Conservation (phyloP, 2,888 invertebrate genomes). For the Stratiomys singularior region DNA sequence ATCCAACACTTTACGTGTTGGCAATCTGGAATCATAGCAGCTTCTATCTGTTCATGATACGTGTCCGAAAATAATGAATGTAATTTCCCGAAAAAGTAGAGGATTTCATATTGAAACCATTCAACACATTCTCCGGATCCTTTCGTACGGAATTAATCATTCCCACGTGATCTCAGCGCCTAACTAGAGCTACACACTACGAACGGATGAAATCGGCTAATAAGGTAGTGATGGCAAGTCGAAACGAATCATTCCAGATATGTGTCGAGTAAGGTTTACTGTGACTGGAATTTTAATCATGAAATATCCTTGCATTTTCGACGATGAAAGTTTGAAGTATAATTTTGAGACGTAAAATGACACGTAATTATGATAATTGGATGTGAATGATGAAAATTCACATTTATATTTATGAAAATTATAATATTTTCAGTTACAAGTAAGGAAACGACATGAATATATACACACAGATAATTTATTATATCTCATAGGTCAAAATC, state of each 20-base stretch:
- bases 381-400: background rate
- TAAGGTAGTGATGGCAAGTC: background rate
- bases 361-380: background rate
- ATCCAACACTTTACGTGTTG: no score
- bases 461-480: no score
- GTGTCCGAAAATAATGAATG: no score
- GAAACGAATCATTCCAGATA: background rate
- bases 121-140: background rate
- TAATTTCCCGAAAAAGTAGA: no score
- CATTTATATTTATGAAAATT: no score
- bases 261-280: background rate
- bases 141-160: slow-evolving; percentile 33
- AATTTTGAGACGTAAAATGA: background rate
- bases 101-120: no score
- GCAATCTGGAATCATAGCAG: no score
- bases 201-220: background rate
- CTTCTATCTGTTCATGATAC: no score
- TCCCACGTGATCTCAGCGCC: slow-evolving; percentile 11
- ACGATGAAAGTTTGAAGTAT: background rate
- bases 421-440: no score
- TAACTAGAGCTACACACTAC: background rate
- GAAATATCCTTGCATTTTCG: background rate
- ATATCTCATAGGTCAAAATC: no score
- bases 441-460: no score
- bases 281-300: background rate